Conservation (phyloP, 2,888 invertebrate species). For the Trilocha varians region DNA sequence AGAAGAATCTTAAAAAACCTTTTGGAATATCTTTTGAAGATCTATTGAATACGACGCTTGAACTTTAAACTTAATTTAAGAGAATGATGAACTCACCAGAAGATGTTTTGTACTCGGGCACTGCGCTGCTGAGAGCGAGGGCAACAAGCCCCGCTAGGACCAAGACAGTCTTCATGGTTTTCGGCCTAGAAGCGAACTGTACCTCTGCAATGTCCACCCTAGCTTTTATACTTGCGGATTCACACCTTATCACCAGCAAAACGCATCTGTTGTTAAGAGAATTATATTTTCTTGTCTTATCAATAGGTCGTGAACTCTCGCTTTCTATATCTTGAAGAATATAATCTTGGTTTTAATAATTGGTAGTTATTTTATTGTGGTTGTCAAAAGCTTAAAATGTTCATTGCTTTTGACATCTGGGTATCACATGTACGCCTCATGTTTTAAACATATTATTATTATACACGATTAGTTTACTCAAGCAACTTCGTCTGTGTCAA, state of each 20-base stretch:
- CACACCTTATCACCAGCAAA: slow-evolving; percentile 1
- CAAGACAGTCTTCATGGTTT: slow-evolving; percentile 45
- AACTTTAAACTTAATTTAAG: slow-evolving; percentile 4
- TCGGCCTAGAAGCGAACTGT: slow-evolving; percentile 27
- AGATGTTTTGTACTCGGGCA: slow-evolving; percentile 16
- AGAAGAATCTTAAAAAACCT: no score
- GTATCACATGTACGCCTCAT: no score
- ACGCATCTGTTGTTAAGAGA: slow-evolving; percentile 2
- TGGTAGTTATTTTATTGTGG: no score
- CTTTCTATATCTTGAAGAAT: not conserved
- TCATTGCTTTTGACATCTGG: no score
- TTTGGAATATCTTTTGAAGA: no score
- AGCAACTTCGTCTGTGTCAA: no score
- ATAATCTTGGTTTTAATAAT: not conserved
- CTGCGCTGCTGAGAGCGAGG: slow-evolving; percentile 26
- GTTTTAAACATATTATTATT: no score
- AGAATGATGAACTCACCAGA: slow-evolving; percentile 17
- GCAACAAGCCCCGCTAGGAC: slow-evolving; percentile 36
- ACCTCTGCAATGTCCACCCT: not conserved
- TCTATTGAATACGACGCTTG: no score
- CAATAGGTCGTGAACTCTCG: slow-evolving; percentile 12
- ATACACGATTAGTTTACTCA: no score
- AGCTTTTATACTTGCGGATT: slow-evolving; percentile 4
- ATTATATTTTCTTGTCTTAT: slow-evolving; percentile 2
- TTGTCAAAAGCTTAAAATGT: no score